Conservation (phyloP, 2,888 invertebrate species). For the Conistra vaccinii region DNA sequence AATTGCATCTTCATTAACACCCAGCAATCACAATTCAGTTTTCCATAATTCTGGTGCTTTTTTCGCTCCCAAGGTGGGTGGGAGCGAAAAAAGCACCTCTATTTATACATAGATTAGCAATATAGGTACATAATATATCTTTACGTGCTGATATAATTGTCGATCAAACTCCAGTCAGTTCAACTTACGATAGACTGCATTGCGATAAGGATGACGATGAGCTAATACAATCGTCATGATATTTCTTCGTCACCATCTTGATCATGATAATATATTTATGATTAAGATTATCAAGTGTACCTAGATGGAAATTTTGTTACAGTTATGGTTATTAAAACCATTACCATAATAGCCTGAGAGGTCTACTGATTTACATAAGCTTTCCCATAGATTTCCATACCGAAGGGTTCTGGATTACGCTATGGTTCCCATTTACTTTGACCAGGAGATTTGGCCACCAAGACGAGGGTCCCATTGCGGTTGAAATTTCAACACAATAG, state of each 20-base stretch:
- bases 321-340: constrained; percentile 20
- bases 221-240: not conserved
- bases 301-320: constrained; percentile 7
- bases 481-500: not conserved
- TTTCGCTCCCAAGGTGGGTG: too few relatives aligned
- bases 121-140: not conserved
- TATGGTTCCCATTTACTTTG: constrained; percentile 17
- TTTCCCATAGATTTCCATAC: constrained; percentile 38
- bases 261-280: constrained; percentile 6
- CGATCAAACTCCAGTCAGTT: not conserved
- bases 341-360: constrained; percentile 14
- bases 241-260: constrained; percentile 1
- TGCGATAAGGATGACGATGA: not conserved
- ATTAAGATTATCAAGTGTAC: constrained; percentile 8
- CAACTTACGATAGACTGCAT: not conserved
- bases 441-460: not conserved
- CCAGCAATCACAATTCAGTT: not conserved
- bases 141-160: not conserved
- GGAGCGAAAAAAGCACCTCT: too few relatives aligned
- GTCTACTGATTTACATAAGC: constrained; percentile 31
- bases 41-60: not conserved
- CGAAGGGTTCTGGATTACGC: constrained; percentile 11
- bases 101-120: not conserved
- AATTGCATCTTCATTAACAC: too few relatives aligned
- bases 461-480: not conserved